Evolutionary conservation across 1,140 invertebrate species (phyloP).

Genomic region (Calycopis cecrops): DNA sequence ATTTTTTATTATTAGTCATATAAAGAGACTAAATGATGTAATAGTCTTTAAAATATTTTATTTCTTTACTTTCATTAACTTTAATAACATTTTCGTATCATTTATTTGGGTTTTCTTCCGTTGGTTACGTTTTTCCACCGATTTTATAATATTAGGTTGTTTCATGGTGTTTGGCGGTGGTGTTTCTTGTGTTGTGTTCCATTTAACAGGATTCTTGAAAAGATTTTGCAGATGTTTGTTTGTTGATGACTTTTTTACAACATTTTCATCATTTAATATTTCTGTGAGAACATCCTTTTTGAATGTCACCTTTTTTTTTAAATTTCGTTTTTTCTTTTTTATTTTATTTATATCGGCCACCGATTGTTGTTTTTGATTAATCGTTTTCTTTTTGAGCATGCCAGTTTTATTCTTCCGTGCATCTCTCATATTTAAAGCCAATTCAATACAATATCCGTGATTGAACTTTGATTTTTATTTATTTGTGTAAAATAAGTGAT

Average conservation of each 20-base stretch:
- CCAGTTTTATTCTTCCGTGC: too few species aligned
- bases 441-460: too few species aligned
- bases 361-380: slow-evolving; percentile 30
- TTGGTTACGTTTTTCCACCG: slow-evolving; percentile 46
- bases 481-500: too few species aligned
- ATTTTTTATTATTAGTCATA: too few species aligned
- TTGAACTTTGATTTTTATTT: too few species aligned
- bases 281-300: slow-evolving; percentile 57
- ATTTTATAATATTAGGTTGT: too few species aligned
- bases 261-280: slow-evolving; percentile 33
- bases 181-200: slow-evolving; percentile 15
- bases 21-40: too few species aligned
- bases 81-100: slow-evolving; percentile 53
- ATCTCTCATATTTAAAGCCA: too few species aligned
- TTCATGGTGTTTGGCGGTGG: too few species aligned
- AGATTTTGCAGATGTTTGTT: slow-evolving; percentile 34
- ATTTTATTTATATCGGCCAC: slow-evolving; percentile 48
- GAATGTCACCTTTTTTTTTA: slow-evolving; percentile 54
- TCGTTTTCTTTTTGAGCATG: too few species aligned
- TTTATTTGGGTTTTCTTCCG: slow-evolving; percentile 48
- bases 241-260: slow-evolving; percentile 49
- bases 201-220: slow-evolving; percentile 22
- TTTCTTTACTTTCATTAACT: slow-evolving; percentile 43
- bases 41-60: slow-evolving; percentile 1
- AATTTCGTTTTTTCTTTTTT: slow-evolving; percentile 47